Evolutionary conservation across 2,797 vertebrate species (phyloP).

Genomic region (Falco biarmicus): DNA sequence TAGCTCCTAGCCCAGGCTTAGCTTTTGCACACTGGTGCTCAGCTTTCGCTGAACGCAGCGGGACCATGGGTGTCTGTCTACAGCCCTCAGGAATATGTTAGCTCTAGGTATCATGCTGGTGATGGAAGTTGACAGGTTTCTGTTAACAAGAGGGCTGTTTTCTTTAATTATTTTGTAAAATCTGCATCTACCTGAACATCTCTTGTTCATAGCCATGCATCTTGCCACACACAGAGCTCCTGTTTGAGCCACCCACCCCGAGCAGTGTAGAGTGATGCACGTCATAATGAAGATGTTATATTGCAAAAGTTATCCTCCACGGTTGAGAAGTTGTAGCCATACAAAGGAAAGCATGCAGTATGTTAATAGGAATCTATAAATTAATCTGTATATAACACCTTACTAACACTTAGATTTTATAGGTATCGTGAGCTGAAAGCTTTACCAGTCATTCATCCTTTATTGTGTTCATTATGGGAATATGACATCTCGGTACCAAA

Average conservation of each 20-base stretch:
- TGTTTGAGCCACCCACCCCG: not conserved
- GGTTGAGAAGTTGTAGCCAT: conserved; percentile 28
- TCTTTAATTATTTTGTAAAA: not conserved
- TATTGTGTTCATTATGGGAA: conserved; percentile 74
- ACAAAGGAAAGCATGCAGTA: conserved; percentile 15
- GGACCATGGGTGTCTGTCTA: not conserved
- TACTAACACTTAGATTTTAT: conserved; percentile 69
- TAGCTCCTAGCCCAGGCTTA: not conserved
- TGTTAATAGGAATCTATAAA: conserved; percentile 69
- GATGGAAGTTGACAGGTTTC: not conserved
- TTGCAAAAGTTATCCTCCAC: not conserved
- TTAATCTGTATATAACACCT: conserved; percentile 69
- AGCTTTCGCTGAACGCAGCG: not conserved
- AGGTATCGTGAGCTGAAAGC: conserved; percentile 63
- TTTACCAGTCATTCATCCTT: conserved; percentile 63
- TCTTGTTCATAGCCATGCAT: not conserved
- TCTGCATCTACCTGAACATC: not conserved
- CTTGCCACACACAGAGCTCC: not conserved
- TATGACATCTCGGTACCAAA: conserved; percentile 60
- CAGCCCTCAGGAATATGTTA: not conserved
- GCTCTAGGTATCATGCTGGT: not conserved
- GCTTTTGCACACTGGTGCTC: not conserved
- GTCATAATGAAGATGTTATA: not conserved
- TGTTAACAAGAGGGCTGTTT: not conserved
- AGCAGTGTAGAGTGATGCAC: not conserved